A percentile compares a stretch with the other conserved stretches of the same genome.
These are phyloP conservation scores for Phalera bucephala DNA, from an alignment of 2,888 invertebrate species.

Conservation along the genomic window DNA sequence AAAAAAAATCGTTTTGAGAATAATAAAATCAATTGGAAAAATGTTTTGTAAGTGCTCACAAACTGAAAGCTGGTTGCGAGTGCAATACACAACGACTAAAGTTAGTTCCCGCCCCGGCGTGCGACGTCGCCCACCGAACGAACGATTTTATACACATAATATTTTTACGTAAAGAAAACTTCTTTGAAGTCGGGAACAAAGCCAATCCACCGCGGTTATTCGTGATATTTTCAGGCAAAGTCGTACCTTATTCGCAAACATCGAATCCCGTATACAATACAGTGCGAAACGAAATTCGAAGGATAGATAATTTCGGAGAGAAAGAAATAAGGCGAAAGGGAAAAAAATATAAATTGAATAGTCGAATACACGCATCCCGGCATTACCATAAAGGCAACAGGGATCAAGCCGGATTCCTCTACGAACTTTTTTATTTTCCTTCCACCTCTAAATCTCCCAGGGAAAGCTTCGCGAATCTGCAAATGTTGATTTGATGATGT, in stretches of 20 bases:
- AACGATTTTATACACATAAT: conserved; percentile 70
- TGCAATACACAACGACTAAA: conserved; percentile 47
- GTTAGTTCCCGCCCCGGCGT: conserved; percentile 35
- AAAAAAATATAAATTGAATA: conserved; percentile 83
- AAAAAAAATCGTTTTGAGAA: too few relatives aligned
- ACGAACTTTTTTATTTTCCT: conserved; percentile 83
- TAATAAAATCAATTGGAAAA: conserved; percentile 22
- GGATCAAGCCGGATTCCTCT: conserved; percentile 81
- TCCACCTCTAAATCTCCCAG: conserved; percentile 82
- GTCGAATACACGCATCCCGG: conserved; percentile 82
- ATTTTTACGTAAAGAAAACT: conserved; percentile 69
- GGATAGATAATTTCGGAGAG: conserved; percentile 80
- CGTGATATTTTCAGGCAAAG: conserved; percentile 75
- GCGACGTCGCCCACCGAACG: conserved; percentile 34
- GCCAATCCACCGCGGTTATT: conserved; percentile 79
- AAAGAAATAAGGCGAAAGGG: conserved; percentile 79
- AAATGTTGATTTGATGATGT: conserved; percentile 84
- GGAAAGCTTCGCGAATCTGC: conserved; percentile 83
- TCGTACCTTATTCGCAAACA: conserved; percentile 81
- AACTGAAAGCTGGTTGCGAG: conserved; percentile 32
- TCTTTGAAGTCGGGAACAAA: conserved; percentile 81
- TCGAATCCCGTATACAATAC: conserved; percentile 79
- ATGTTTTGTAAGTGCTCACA: conserved; percentile 42
- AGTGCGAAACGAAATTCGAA: conserved; percentile 82
- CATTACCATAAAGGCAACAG: conserved; percentile 82